Evolutionary conservation across 2,113 vertebrate species (phyloP).

Genomic region (Psittacula cyanocephala): DNA sequence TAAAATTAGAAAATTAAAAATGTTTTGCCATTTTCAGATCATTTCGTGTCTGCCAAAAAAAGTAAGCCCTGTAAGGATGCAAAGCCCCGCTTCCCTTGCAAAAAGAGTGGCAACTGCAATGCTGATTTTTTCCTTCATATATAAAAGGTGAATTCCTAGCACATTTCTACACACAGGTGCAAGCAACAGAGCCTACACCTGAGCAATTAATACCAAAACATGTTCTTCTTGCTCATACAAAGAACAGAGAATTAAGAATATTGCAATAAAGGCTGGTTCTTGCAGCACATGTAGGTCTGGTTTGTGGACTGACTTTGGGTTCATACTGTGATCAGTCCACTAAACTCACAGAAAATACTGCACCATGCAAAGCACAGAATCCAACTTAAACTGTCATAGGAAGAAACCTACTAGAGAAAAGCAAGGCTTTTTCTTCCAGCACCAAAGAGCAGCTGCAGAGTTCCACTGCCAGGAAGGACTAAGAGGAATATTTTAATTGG

Average conservation of each 20-base stretch:
- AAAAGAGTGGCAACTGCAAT: background rate
- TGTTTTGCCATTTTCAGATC: background rate
- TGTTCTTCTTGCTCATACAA: background rate
- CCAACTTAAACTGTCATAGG: background rate
- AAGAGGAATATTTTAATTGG: background rate
- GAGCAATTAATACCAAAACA: background rate
- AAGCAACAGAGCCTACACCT: background rate
- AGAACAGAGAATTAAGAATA: background rate
- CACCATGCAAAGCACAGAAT: background rate
- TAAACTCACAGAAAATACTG: background rate
- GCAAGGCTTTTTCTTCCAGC: background rate
- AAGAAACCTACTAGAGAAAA: background rate
- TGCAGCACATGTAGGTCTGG: background rate
- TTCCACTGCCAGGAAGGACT: background rate
- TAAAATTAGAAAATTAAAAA: background rate
- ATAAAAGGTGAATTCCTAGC: background rate
- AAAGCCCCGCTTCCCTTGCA: background rate
- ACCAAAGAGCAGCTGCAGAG: background rate
- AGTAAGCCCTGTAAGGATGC: background rate
- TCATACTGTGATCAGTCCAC: accelerated
- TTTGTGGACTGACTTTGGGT: background rate
- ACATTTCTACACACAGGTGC: background rate
- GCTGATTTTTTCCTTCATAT: background rate
- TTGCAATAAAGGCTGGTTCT: background rate
- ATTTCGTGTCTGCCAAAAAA: background rate